Evolutionary conservation across 2,797 vertebrate genomes (phyloP), one percentile per base, ranked within the genome.

Genomic region (Helarctos malayanus): DNA sequence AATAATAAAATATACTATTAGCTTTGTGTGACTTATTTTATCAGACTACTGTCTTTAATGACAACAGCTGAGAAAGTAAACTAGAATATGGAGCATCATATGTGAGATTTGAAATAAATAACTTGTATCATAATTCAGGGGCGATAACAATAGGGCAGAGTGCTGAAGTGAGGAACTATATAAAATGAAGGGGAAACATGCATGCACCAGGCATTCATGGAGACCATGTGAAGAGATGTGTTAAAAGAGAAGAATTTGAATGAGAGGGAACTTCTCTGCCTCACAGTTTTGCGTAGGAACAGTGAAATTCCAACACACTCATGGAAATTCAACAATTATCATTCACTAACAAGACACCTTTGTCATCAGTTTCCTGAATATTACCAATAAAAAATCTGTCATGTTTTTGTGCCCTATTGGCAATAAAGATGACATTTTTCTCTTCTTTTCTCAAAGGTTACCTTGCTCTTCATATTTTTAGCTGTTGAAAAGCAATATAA

Each of bases 381-480:
- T 45, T 93, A 52, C 61, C 82, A 97, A 88, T 96, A 98, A 61
- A 96, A 91, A 85, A 89, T 86, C 45, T 96, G 49, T 97, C 93
- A 94, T 91, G 86, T 91, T 98, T 97, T 97, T 91, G 80, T 94
- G 95, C 56, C 71, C 56, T 91, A 38, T 85, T 96, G 52, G 14
- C 65, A 98, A 83, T n/a, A 98, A 98, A 97, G 32, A 97, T 95
- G 38, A 96, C 83, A 94, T 97, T 97, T 97, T 5, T 97, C 49
- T 81, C 82, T 87, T 81, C 57, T 69, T 85, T 95, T 94, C 10
- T 57, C 63, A 92, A 98, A 96, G 89, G 49, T 97, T 95, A 85
- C 4, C 71, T 56, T 89, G 59, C 0, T 97, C 61, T 96, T 83
- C 88, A 56, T 97, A 91, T 7, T 96, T 92, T 96, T 65, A 94